Evolutionary conservation across 2,797 vertebrate genomes (phyloP), one percentile per base, ranked within the genome.

Genomic region (Mus spretus): DNA sequence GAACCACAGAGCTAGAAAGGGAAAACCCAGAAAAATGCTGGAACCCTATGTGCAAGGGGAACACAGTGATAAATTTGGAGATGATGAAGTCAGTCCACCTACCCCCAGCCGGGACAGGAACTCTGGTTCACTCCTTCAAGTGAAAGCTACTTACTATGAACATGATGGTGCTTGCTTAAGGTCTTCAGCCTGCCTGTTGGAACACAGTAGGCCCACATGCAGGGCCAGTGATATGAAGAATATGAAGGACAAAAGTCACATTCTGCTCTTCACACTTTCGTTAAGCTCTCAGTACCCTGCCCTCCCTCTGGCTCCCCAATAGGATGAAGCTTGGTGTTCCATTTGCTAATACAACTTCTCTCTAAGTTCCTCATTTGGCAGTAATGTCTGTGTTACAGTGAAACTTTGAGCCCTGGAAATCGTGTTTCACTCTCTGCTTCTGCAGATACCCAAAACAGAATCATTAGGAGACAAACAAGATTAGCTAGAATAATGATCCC

Each of bases 371-470:
- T 26, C 13, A 14, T 10, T n/a, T 6, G 12, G 65, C 40, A 87
- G 31, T 19, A 90, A 88, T 75, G 70, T 81, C 81, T 15, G 7
- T 94, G 59, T 94, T n/a, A 82, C 75, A 65, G 55, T 93, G 80
- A 90, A 90, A 93, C 13, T 57, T 47, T 28, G 1, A 31, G 40
- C 28, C 83, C 37, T 79, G 3, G 3, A 19, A 92, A 85, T 80
- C 14, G 28, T 86, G 34, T 15, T 31, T 91, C 55, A 15, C 24
- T 12, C 6, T 47, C 47, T 92, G 63, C 34, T 94, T 95, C 75
- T 67, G 31, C 75, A 77, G 28, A 47, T 47, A 67, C 4, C 57
- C 92, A 86, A 91, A 72, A 44, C 57, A 67, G 74, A 10, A 94
- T 28, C 65, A 83, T 40, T 67, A 91, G 89, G 65, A 79, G 55